Evolutionary conservation across 2,113 vertebrate genomes (phyloP).

Genomic region (Colius striatus): DNA sequence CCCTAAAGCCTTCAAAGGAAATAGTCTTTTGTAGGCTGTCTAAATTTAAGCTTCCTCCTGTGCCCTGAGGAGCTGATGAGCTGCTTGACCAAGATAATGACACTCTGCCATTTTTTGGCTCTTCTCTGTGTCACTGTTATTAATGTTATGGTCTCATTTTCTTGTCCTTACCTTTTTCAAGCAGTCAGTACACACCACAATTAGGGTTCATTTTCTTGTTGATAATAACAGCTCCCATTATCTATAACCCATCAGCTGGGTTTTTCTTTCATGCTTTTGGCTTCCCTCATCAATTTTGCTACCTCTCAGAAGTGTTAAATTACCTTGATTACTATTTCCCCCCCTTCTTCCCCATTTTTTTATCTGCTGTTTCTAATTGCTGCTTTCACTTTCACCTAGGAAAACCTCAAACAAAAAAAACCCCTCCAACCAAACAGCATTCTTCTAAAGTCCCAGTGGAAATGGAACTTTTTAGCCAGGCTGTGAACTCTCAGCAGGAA

Average conservation of each 20-base stretch:
- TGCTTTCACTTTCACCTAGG: constrained; percentile 20
- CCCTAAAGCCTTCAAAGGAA: neutral
- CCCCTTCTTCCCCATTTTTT: neutral
- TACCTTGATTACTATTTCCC: constrained; percentile 44
- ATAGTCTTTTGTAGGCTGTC: neutral
- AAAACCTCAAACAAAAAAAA: neutral
- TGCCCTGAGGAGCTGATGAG: neutral
- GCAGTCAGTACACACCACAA: neutral
- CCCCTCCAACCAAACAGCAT: neutral
- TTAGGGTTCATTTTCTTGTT: constrained; percentile 25
- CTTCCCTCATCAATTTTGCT: constrained; percentile 39
- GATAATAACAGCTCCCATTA: constrained; percentile 19
- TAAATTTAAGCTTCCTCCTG: constrained; percentile 6
- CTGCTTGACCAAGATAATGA: constrained; percentile 50
- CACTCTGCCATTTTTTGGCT: constrained; percentile 21
- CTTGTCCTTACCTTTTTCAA: constrained; percentile 30
- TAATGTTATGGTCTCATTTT: constrained; percentile 35
- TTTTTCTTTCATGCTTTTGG: constrained; percentile 12
- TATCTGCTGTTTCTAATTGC: neutral
- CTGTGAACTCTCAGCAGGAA: neutral
- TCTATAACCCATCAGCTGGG: constrained; percentile 36
- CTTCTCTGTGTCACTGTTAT: neutral
- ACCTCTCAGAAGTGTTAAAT: constrained; percentile 41
- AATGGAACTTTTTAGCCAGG: neutral
- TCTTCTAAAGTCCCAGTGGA: neutral